Evolutionary conservation across 2,888 invertebrate species (phyloP), one percentile per base, ranked within the genome.

Genomic region (Leptopilina myrica): DNA sequence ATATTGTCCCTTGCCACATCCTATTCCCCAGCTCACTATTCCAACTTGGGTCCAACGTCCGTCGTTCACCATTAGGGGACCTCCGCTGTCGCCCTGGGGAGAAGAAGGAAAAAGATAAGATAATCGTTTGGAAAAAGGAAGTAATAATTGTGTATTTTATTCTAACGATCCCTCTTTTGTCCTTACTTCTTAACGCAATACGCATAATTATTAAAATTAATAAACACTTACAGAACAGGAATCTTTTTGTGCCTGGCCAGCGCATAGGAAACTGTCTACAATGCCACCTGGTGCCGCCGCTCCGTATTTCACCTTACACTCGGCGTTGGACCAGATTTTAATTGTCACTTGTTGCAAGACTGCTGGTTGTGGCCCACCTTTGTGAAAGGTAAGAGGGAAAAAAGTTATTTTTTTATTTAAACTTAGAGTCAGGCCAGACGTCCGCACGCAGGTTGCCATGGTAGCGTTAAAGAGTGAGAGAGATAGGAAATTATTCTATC

Each of bases 11-110:
- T 97, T 97, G 78, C 97, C 97, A 90, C 97, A 97, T 59, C 97
- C 97, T 86, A 97, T 97, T 82, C 97, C 97, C 97, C 97, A 97
- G 14, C 97, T 97, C 26, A 97, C 97, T 75, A 97, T 95, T 77
- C 97, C 97, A 20, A 96, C 95, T 92, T 97, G 97, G 0, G 94
- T 95, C 95, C 97, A 97, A 80, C 94, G 94, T 6, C 95, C 95
- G 78, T 95, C 95, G 88, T 95, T 95, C 12, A 97, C 94, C 95
- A 97, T 96, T 87, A 97, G 91, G 0, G 97, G 97, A 6, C 97
- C 97, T 67, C 97, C 97, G 85, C 97, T 97, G 91, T 97, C 97
- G 67, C 97, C 97, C 97, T 97, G 91, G 64, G 90, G 90, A 85
- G 75, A 2, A 49, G 49, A 11, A 49, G 11, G n/a, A n/a, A n/a